Percentiles rank a stretch among this genome's conserved stretches.
Conservation (phyloP, 2,113 vertebrate genomes). For the Albula glossodonta region DNA sequence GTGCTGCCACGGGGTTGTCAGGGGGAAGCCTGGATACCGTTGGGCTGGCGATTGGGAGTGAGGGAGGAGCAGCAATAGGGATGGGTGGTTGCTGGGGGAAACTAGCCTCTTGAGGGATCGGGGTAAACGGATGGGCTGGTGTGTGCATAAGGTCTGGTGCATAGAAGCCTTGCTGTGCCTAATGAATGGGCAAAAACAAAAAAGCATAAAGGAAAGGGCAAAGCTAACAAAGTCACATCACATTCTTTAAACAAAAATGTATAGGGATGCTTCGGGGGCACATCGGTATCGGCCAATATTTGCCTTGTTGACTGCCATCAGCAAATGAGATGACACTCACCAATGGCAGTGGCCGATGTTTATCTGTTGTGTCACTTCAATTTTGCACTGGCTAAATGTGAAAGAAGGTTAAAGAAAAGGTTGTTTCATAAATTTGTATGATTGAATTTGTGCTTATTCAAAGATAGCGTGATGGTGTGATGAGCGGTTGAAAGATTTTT, state of each 20-base stretch:
- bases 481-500: no score
- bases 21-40: constrained; percentile 40
- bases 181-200: constrained; percentile 3
- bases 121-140: constrained; percentile 27
- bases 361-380: no score
- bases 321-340: neutral
- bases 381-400: no score
- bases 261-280: no score
- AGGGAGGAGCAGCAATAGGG: constrained; percentile 32
- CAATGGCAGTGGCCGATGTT: no score
- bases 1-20: constrained; percentile 49
- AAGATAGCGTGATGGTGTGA: no score
- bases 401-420: no score
- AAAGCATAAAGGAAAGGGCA: neutral
- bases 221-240: neutral
- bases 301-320: neutral
- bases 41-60: constrained; percentile 46
- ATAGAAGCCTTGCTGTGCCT: constrained; percentile 34
- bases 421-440: no score
- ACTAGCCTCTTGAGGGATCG: constrained; percentile 28
- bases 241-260: neutral
- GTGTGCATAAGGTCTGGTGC: constrained; percentile 33
- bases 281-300: no score
- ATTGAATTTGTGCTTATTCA: no score
- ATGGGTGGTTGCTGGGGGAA: neutral